These are phyloP conservation scores for Philereme transversata DNA, from an alignment of 2,888 invertebrate species.

Conservation along the genomic window DNA sequence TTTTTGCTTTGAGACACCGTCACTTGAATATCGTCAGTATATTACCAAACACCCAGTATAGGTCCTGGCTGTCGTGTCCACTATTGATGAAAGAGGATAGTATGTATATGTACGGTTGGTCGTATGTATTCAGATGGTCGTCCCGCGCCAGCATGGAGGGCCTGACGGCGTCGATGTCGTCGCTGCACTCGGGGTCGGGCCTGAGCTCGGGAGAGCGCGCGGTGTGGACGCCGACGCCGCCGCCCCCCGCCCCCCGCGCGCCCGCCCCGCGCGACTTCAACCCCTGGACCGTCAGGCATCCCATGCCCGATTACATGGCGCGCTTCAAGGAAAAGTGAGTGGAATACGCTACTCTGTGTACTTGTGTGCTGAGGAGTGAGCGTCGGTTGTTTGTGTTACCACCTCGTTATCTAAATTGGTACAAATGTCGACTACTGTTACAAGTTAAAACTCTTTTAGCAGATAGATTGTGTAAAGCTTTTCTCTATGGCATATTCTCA, in stretches of 20 bases:
- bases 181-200: constrained; percentile 48
- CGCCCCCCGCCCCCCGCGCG: constrained; percentile 38
- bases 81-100: no score
- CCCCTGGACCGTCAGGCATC: constrained; percentile 73
- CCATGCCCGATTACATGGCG: constrained; percentile 67
- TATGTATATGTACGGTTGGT: no score
- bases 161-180: constrained; percentile 56
- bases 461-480: no score
- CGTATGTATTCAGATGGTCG: constrained; percentile 50
- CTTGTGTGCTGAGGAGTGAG: not conserved
- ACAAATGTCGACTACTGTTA: no score
- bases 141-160: constrained; percentile 55
- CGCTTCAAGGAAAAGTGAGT: constrained; percentile 60
- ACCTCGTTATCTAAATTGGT: not conserved
- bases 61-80: no score
- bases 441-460: no score
- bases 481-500: no score
- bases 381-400: constrained; percentile 2
- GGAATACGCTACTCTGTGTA: not conserved
- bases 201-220: constrained; percentile 49
- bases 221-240: constrained; percentile 57
- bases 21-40: no score
- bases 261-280: constrained; percentile 62
- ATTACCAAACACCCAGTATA: no score
- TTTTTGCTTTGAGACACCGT: no score